Evolutionary conservation across 2,888 invertebrate species (phyloP).

Genomic region (Eurytoma californica): DNA sequence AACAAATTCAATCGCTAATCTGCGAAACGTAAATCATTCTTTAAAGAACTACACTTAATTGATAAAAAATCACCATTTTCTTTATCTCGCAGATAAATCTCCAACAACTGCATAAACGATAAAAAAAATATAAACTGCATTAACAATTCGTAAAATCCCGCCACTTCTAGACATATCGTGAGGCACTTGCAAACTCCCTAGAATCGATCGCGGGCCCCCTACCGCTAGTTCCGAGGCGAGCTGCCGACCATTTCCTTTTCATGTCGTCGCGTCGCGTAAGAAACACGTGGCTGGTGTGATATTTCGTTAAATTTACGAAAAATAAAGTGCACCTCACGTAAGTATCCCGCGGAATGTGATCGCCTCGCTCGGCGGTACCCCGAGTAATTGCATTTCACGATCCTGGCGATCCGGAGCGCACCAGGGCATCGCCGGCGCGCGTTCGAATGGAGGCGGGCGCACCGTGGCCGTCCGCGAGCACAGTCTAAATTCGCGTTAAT

Average conservation of each 20-base stretch:
- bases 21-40: too few species aligned
- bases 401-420: neutral
- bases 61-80: too few species aligned
- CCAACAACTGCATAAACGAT: too few species aligned
- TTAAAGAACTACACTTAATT: too few species aligned
- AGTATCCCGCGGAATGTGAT: constrained; percentile 27
- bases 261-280: constrained; percentile 65
- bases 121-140: too few species aligned
- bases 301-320: constrained; percentile 64
- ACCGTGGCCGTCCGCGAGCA: neutral
- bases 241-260: constrained; percentile 64
- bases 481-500: neutral
- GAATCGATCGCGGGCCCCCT: constrained; percentile 24
- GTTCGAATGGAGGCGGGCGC: constrained; percentile 4
- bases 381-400: neutral
- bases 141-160: too few species aligned
- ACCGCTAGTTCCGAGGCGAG: constrained; percentile 19
- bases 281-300: constrained; percentile 70
- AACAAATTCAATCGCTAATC: too few species aligned
- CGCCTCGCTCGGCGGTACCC: neutral
- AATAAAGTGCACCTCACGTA: constrained; percentile 58
- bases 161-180: neutral
- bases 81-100: too few species aligned
- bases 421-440: constrained; percentile 10
- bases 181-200: constrained; percentile 18